Conservation (phyloP, 1,140 invertebrate genomes). For the Cheumatopsyche charites region DNA sequence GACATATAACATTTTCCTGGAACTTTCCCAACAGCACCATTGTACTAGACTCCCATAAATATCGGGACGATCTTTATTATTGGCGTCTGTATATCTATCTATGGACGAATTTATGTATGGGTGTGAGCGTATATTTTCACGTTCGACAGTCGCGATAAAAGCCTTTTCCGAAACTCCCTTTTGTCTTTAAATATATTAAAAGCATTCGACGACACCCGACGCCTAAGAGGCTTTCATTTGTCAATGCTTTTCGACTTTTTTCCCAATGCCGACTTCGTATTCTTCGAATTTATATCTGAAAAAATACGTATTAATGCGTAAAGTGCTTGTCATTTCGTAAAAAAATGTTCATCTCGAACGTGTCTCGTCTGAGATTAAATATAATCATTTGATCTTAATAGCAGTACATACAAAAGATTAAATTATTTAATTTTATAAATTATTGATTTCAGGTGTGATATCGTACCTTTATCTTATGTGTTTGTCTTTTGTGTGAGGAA, state of each 20-base stretch:
- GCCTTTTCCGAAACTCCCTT: neutral
- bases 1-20: conserved; percentile 15
- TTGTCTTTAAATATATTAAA: conserved; percentile 5
- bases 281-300: too few relatives aligned
- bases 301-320: too few relatives aligned
- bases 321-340: too few relatives aligned
- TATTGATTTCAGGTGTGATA: too few relatives aligned
- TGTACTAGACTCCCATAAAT: conserved; percentile 9
- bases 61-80: neutral
- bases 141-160: conserved; percentile 21
- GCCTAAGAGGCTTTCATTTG: conserved; percentile 7
- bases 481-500: too few relatives aligned
- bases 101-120: neutral
- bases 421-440: too few relatives aligned
- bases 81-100: neutral
- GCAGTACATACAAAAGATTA: too few relatives aligned
- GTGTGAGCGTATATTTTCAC: neutral
- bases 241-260: neutral
- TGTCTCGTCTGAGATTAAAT: too few relatives aligned
- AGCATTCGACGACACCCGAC: conserved; percentile 1
- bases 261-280: neutral
- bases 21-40: conserved; percentile 11
- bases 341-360: too few relatives aligned
- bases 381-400: too few relatives aligned
- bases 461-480: too few relatives aligned